phyloP scores from a whole-genome alignment of 2,888 invertebrate species.

The Pheosia tremula region DNA sequence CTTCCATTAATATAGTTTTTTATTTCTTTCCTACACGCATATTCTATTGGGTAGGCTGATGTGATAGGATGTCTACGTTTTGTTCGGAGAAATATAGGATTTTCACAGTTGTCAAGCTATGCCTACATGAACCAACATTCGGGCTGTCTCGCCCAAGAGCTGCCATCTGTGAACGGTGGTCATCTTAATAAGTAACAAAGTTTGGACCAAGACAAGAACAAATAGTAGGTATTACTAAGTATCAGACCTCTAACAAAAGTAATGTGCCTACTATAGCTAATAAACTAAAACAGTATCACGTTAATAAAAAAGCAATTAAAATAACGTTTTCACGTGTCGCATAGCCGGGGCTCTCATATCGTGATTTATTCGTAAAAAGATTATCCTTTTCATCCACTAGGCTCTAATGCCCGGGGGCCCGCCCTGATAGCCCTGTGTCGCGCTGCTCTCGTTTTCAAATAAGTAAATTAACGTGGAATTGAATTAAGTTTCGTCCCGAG shows the following conservation, averaged over 20 bases:
- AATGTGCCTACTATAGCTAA: neutral
- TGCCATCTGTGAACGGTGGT: no score
- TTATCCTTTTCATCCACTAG: conserved; percentile 65
- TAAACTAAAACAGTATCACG: neutral
- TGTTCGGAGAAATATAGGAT: no score
- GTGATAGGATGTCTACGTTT: no score
- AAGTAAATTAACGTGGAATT: conserved; percentile 80
- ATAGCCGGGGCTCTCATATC: conserved; percentile 38
- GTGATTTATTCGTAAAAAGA: conserved; percentile 71
- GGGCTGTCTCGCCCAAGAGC: no score
- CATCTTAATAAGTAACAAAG: no score
- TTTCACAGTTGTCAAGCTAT: no score
- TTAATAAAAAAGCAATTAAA: conserved; percentile 21
- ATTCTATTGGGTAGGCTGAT: no score
- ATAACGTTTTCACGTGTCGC: conserved; percentile 19
- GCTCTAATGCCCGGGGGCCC: conserved; percentile 58
- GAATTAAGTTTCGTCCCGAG: conserved; percentile 76
- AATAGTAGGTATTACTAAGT: no score
- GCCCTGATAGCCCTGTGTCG: conserved; percentile 61
- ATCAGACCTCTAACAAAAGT: neutral
- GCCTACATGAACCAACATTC: no score
- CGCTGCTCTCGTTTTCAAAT: conserved; percentile 73
- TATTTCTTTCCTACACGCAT: no score
- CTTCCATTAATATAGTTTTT: no score
- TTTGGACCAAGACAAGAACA: no score